Evolutionary conservation across 2,888 invertebrate genomes (phyloP), one percentile per base, ranked within the genome.

Genomic region (Platypus cylindrus): DNA sequence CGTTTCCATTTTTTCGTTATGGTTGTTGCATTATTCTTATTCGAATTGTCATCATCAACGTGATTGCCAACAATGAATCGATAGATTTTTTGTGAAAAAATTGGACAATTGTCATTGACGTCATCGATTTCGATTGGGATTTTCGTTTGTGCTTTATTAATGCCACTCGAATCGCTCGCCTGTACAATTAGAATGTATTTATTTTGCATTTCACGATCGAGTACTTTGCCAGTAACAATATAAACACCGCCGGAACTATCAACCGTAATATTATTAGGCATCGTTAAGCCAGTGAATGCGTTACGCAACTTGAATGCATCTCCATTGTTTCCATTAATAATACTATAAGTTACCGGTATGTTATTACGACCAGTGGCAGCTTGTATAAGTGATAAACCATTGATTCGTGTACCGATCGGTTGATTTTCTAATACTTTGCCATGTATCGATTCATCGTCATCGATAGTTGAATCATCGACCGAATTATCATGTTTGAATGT

Each of bases 21-120:
- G n/a, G n/a, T n/a, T n/a, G n/a, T n/a, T n/a, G n/a, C n/a, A 53
- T 81, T 79, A 51, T 69, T 72, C 15, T 68, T 65, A 38, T 64
- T 63, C 3, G 64, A 40, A 22, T 66, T 65, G 36, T 73, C 73
- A 22, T 78, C 78, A 35, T 75, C 76, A 17, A 82, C 66, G 36
- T 73, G 73, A 22, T 78, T 78, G 35, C 76, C 76, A 17, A 82
- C 66, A 48, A 78, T 67, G 55, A 89, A 90, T 48, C 77, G 73
- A 57, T 90, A 90, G 30, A 80, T 68, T 38, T 73, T 71, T 45
- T 79, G 73, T 23, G 77, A 75, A 59, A 93, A 91, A 22, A 80
- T 68, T 1, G 93, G 94, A 41, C 80, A 75, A 59, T 94, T 93
- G 60, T 94, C 94, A 58, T 94, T 94, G 58, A 84, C 84, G 56